A percentile compares a stretch with the other conserved stretches of the same genome.
phyloP scores from a whole-genome alignment of 2,113 vertebrate genomes.

The Scophthalmus maximus region DNA sequence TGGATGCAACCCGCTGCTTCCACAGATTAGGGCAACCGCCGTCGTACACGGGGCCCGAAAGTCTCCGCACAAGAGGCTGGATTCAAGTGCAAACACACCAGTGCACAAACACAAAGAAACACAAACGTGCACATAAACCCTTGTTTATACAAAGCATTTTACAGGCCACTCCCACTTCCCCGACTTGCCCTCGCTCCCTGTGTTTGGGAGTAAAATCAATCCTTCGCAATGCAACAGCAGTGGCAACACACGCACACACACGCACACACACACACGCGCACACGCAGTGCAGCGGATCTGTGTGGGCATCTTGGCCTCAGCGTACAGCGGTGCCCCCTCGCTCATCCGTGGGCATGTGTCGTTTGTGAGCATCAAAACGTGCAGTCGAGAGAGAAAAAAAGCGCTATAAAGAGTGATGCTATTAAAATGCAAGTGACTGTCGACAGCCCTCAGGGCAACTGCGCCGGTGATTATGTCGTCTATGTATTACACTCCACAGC shows the following conservation, averaged over 20 bases:
- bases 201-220: slow-evolving; percentile 31
- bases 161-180: slow-evolving; percentile 4
- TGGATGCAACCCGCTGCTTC: slow-evolving; percentile 53
- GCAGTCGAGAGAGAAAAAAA: slow-evolving; percentile 63
- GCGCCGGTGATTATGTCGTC: slow-evolving; percentile 18
- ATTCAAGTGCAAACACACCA: slow-evolving; percentile 45
- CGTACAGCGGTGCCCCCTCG: slow-evolving; percentile 14
- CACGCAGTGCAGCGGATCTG: slow-evolving; percentile 5
- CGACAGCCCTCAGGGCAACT: slow-evolving; percentile 40
- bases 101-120: slow-evolving; percentile 22
- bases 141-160: background rate
- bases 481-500: slow-evolving; percentile 47
- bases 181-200: background rate
- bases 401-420: slow-evolving; percentile 31
- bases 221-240: too few species aligned
- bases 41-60: slow-evolving; percentile 3
- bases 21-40: slow-evolving; percentile 46
- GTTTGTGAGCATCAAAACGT: slow-evolving; percentile 57
- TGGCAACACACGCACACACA: slow-evolving; percentile 22
- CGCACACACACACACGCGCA: slow-evolving; percentile 38
- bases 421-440: slow-evolving; percentile 60
- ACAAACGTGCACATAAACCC: background rate
- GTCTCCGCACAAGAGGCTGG: slow-evolving; percentile 9
- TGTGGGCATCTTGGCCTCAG: slow-evolving; percentile 43
- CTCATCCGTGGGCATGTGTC: slow-evolving; percentile 29